Evolutionary conservation across 2,113 vertebrate genomes (phyloP).

Genomic region (Myotis lucifugus): DNA sequence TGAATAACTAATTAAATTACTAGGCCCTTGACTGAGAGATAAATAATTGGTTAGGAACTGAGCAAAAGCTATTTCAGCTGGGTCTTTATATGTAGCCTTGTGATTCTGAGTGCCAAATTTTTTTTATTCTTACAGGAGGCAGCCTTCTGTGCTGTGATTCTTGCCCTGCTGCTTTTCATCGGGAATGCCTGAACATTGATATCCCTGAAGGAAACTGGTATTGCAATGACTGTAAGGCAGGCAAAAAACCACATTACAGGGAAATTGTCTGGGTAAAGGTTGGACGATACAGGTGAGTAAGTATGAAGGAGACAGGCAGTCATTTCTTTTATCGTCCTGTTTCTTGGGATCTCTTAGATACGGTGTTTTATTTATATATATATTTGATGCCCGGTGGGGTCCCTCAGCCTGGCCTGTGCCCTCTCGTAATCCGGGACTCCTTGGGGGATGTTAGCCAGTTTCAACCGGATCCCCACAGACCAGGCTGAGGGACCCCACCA

Average conservation of each 20-base stretch:
- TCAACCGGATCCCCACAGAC: too few species aligned
- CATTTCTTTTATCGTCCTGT: background rate
- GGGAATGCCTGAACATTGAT: conserved; percentile 98
- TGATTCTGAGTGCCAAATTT: conserved; percentile 23
- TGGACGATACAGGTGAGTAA: conserved; percentile 95
- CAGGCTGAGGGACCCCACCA: too few species aligned
- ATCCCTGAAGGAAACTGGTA: conserved; percentile 99
- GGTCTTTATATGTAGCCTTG: background rate
- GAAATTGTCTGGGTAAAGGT: conserved; percentile 99
- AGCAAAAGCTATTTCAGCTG: background rate
- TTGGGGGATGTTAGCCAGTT: too few species aligned
- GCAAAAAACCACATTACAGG: conserved; percentile 96
- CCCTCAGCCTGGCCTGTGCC: too few species aligned
- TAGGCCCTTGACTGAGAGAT: background rate
- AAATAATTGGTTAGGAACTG: background rate
- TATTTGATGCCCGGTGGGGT: too few species aligned
- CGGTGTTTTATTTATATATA: background rate
- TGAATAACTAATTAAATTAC: background rate
- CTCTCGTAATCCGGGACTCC: too few species aligned
- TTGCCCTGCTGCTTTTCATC: conserved; percentile 97
- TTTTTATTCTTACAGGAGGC: conserved; percentile 88
- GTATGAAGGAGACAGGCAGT: background rate
- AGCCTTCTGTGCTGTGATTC: conserved; percentile 99
- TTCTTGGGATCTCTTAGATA: background rate
- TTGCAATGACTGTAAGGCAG: conserved; percentile 98